Evolutionary conservation across 2,113 vertebrate species (phyloP).

Genomic region (Alosa alosa): DNA sequence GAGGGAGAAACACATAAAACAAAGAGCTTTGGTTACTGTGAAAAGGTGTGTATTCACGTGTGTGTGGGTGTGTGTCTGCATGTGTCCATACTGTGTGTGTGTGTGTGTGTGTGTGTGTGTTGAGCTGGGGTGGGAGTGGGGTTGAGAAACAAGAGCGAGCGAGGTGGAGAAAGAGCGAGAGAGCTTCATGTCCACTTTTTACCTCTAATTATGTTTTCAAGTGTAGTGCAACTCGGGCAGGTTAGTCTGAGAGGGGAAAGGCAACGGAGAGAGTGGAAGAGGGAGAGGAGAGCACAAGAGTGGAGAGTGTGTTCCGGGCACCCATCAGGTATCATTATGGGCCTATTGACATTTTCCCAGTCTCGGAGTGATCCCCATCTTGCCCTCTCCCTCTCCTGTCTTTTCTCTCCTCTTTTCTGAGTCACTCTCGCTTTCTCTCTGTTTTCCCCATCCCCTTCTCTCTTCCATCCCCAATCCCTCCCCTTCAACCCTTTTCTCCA

Average conservation of each 20-base stretch:
- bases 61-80: conserved; percentile 20
- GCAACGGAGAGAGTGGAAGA: conserved; percentile 17
- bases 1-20: conserved; percentile 63
- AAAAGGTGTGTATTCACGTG: conserved; percentile 42
- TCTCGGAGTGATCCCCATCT: conserved; percentile 72
- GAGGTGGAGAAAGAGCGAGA: conserved; percentile 50
- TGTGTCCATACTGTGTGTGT: not conserved
- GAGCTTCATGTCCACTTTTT: conserved; percentile 71
- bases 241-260: conserved; percentile 59
- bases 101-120: not conserved
- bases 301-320: conserved; percentile 61
- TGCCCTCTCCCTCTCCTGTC: conserved; percentile 58
- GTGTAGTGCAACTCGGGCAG: conserved; percentile 61
- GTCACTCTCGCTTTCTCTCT: not conserved
- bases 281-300: conserved; percentile 48
- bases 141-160: conserved; percentile 35
- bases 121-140: not conserved
- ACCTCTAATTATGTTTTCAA: conserved; percentile 82
- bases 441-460: conserved; percentile 3
- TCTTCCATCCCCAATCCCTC: conserved; percentile 33
- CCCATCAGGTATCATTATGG: conserved; percentile 78
- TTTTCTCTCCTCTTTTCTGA: not conserved
- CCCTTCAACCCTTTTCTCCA: conserved; percentile 65
- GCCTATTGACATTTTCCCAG: conserved; percentile 73
- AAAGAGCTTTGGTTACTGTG: conserved; percentile 67